Evolutionary conservation across 2,113 vertebrate genomes (phyloP).

Genomic region (Chauna torquata): DNA sequence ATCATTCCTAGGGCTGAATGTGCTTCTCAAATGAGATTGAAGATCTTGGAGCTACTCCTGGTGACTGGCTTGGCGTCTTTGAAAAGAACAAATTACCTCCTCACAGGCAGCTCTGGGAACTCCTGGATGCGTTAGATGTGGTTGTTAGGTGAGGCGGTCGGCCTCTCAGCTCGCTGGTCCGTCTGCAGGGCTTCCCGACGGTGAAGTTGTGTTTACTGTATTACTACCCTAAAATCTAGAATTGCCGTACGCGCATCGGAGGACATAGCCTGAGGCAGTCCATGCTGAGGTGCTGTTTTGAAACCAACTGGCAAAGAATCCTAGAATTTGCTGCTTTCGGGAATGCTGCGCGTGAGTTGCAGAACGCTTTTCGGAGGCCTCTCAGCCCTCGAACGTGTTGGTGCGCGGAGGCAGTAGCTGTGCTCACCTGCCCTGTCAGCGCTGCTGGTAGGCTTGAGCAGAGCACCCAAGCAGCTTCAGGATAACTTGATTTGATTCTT

Average conservation of each 20-base stretch:
- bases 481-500: neutral
- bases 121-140: neutral
- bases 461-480: neutral
- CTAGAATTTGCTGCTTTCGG: neutral
- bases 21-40: neutral
- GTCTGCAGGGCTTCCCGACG: no score
- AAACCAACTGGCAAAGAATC: neutral
- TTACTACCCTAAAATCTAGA: no score
- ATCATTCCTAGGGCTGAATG: neutral
- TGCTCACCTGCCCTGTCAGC: neutral
- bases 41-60: neutral
- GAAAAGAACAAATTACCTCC: neutral
- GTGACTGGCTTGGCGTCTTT: neutral
- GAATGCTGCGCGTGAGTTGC: neutral
- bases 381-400: neutral
- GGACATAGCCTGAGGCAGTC: neutral
- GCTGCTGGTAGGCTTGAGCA: neutral
- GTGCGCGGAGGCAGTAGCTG: neutral
- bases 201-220: no score
- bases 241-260: neutral
- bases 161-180: neutral
- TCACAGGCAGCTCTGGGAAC: neutral
- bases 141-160: neutral
- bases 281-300: neutral
- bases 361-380: neutral